Percentiles rank a stretch among this genome's conserved stretches.
These are phyloP conservation scores for Diabrotica balteata DNA, from an alignment of 2,888 invertebrate species.

Conservation along the genomic window DNA sequence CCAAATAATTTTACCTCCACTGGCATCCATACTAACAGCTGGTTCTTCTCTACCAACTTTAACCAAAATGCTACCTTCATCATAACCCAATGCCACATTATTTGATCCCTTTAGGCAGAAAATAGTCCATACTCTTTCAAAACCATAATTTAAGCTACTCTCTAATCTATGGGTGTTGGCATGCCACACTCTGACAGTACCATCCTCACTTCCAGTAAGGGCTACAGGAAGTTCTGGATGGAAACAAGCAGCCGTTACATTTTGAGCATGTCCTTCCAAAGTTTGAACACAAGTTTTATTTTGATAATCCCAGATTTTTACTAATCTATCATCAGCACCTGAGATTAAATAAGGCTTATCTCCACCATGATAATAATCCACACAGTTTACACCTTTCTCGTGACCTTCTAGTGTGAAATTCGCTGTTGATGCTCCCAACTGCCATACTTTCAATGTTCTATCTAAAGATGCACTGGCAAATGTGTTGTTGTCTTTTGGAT, in stretches of 20 bases:
- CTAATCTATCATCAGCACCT: slow-evolving; percentile 96
- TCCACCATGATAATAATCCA: slow-evolving; percentile 97
- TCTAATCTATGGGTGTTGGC: slow-evolving; percentile 97
- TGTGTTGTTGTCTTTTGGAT: slow-evolving; percentile 99
- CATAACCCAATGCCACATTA: slow-evolving; percentile 94
- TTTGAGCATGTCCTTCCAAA: slow-evolving; percentile 95
- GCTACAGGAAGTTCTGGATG: slow-evolving; percentile 98
- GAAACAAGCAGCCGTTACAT: slow-evolving; percentile 94
- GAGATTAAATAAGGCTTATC: slow-evolving; percentile 99
- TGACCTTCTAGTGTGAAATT: slow-evolving; percentile 99
- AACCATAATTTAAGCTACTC: slow-evolving; percentile 95
- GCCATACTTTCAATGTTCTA: slow-evolving; percentile 97
- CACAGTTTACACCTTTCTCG: slow-evolving; percentile 98
- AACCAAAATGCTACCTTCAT: slow-evolving; percentile 94
- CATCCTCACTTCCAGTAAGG: slow-evolving; percentile 94
- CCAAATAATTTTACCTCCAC: slow-evolving; percentile 99
- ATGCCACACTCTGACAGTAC: slow-evolving; percentile 97
- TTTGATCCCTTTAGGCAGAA: slow-evolving; percentile 92
- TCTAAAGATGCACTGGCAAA: slow-evolving; percentile 99
- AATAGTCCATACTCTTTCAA: slow-evolving; percentile 98
- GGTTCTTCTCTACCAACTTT: slow-evolving; percentile 95
- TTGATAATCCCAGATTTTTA: slow-evolving; percentile 99
- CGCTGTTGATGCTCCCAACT: slow-evolving; percentile 94
- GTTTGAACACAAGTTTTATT: slow-evolving; percentile 99
- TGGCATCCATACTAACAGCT: slow-evolving; percentile 98